Evolutionary conservation across 2,888 invertebrate genomes (phyloP), one percentile per base, ranked within the genome.

Genomic region (Lissocephala sabroskyi): DNA sequence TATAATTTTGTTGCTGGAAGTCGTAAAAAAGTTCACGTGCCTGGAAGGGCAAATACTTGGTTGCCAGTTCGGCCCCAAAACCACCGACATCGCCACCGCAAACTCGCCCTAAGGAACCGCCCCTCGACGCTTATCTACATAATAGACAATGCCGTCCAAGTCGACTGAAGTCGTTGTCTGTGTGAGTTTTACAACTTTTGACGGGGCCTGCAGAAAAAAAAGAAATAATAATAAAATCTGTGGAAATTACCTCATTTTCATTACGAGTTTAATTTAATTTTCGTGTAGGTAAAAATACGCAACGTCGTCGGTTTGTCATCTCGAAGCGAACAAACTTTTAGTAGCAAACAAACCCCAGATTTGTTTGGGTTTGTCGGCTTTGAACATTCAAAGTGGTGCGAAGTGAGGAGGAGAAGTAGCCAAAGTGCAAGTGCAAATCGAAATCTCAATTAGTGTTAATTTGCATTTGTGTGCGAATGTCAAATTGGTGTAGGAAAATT

Each of bases 241-340:
- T n/a, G 11, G 28, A 55, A 64, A 61, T 61, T 55, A 56, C 45
- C 53, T 55, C 55, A 65, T 76, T 68, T 68, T 68, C 65, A 65
- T 65, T 59, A 32, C 41, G 57, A 41, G 23, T 58, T 70, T 65
- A 59, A 74, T 77, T 70, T 65, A 52, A 70, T 62, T 70, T 70
- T 56, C 43, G 42, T 62, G 62, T 48, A 42, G n/a, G 7, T 23
- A 23, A 23, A 23, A 23, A 5, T 23, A 23, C 23, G 23, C 3
- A 23, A 23, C 7, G 23, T 7, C 23, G 23, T 23, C 3, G 7
- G 7, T 5, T 7, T 23, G 23, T 23, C 23, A n/a, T n/a, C n/a
- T n/a, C n/a, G n/a, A n/a, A n/a, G n/a, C n/a, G n/a, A n/a, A n/a
- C n/a, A n/a, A n/a, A n/a, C n/a, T n/a, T n/a, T n/a, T n/a, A n/a